Conservation (phyloP, 2,797 vertebrate species). For the Sebastiscus tertius region DNA sequence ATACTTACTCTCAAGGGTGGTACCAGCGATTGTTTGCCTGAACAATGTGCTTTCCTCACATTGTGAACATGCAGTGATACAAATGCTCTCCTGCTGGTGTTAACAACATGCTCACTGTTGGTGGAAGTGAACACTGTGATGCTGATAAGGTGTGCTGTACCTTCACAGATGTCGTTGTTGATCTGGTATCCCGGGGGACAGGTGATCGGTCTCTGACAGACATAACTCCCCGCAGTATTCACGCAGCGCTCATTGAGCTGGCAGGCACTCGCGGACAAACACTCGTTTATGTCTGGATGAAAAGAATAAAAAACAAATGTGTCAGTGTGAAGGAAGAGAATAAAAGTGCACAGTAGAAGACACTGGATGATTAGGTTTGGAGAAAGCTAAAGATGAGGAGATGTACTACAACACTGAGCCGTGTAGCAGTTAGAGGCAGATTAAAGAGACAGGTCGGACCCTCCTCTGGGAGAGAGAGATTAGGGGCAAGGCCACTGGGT, state of each 20-base stretch:
- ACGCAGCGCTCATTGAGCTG: slow-evolving; percentile 86
- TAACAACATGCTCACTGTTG: slow-evolving; percentile 18
- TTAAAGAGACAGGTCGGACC: slow-evolving; percentile 42
- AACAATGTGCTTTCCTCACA: slow-evolving; percentile 56
- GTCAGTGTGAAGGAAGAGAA: slow-evolving; percentile 16
- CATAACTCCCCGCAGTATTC: slow-evolving; percentile 89
- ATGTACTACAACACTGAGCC: background rate
- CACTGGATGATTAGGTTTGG: background rate
- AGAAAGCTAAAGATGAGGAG: background rate
- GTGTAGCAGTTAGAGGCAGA: slow-evolving; percentile 22
- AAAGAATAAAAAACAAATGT: slow-evolving; percentile 28
- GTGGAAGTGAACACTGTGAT: slow-evolving; percentile 14
- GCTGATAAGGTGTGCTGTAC: slow-evolving; percentile 70
- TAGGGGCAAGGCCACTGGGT: slow-evolving; percentile 39
- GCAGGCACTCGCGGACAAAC: slow-evolving; percentile 86
- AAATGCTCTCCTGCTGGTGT: slow-evolving; percentile 20
- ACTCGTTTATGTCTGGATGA: slow-evolving; percentile 90
- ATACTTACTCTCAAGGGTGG: slow-evolving; percentile 6
- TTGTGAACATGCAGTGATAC: slow-evolving; percentile 26
- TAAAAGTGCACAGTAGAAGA: slow-evolving; percentile 14
- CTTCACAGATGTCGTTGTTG: slow-evolving; percentile 84
- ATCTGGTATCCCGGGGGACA: slow-evolving; percentile 86
- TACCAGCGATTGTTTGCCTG: slow-evolving; percentile 30
- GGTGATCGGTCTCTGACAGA: slow-evolving; percentile 84
- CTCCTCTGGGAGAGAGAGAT: slow-evolving; percentile 30